phyloP scores from a whole-genome alignment of 2,888 invertebrate species.

The Sthenelais limicola region DNA sequence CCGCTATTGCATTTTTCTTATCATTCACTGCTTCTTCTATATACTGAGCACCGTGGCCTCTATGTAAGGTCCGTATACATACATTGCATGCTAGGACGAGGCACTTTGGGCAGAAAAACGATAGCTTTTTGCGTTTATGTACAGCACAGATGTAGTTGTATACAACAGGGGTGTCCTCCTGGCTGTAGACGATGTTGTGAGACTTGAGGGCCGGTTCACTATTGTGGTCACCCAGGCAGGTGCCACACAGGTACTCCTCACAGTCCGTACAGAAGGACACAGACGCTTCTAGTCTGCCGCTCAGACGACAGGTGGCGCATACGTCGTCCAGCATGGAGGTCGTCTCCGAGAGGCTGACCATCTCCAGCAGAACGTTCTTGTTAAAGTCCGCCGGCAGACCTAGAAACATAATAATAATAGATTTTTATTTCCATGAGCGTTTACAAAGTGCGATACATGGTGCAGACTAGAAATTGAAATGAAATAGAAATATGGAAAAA shows the following conservation, averaged over 20 bases:
- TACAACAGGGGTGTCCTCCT: background rate
- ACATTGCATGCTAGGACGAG: background rate
- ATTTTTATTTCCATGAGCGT: too few relatives aligned
- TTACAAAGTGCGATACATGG: too few relatives aligned
- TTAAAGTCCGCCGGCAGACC: too few relatives aligned
- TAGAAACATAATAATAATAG: too few relatives aligned
- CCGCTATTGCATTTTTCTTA: background rate
- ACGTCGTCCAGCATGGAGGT: background rate
- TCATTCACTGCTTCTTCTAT: background rate
- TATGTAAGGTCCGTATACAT: slow-evolving; percentile 8
- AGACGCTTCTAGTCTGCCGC: background rate
- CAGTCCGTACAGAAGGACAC: slow-evolving; percentile 26
- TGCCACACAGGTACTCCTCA: slow-evolving; percentile 17
- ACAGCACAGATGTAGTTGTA: slow-evolving; percentile 3
- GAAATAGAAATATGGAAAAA: too few relatives aligned
- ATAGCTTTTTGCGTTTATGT: slow-evolving; percentile 16
- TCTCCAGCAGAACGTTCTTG: slow-evolving; percentile 18
- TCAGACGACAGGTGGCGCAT: slow-evolving; percentile 20
- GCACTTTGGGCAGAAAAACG: slow-evolving; percentile 6
- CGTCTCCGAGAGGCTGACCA: background rate
- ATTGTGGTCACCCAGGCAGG: slow-evolving; percentile 10
- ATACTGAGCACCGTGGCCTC: slow-evolving; percentile 10
- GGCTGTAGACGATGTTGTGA: background rate
- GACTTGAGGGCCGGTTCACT: slow-evolving; percentile 22
- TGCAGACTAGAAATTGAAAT: too few relatives aligned